Conservation (phyloP, 2,888 invertebrate genomes). For the Holacanthella duospinosa region DNA sequence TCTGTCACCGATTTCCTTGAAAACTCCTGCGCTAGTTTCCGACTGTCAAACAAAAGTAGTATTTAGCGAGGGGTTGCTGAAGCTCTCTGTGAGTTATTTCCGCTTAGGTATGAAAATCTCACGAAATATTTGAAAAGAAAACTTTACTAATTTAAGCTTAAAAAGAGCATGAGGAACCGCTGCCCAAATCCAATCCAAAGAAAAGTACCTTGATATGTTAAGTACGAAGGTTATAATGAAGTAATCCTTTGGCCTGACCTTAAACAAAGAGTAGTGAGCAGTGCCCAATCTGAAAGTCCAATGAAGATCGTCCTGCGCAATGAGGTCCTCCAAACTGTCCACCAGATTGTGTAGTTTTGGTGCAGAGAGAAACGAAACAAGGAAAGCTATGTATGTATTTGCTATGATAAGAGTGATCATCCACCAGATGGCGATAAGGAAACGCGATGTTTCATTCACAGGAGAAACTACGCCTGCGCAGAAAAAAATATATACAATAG, state of each 20-base stretch:
- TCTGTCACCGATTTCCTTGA: conserved; percentile 28
- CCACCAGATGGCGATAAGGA: conserved; percentile 34
- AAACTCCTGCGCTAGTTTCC: conserved; percentile 22
- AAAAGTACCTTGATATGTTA: no score
- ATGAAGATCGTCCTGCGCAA: conserved; percentile 20
- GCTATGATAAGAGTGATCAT: conserved; percentile 30
- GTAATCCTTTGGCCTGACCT: conserved; percentile 11
- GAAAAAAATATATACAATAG: not conserved
- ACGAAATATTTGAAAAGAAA: no score
- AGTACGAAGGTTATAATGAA: not conserved
- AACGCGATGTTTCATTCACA: conserved; percentile 26
- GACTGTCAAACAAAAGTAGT: conserved; percentile 23
- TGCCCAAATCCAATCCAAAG: no score
- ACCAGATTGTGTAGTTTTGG: conserved; percentile 32
- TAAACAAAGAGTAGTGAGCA: conserved; percentile 29
- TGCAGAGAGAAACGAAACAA: conserved; percentile 33
- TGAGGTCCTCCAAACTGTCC: conserved; percentile 30
- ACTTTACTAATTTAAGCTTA: no score
- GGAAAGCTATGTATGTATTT: conserved; percentile 34
- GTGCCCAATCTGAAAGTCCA: conserved; percentile 34
- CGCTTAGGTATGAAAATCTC: no score
- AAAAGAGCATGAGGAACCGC: no score
- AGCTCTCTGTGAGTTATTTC: no score
- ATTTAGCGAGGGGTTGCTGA: no score
- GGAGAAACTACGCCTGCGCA: conserved; percentile 31